phyloP scores from a whole-genome alignment of 2,888 invertebrate genomes.

The Parnassius apollo region DNA sequence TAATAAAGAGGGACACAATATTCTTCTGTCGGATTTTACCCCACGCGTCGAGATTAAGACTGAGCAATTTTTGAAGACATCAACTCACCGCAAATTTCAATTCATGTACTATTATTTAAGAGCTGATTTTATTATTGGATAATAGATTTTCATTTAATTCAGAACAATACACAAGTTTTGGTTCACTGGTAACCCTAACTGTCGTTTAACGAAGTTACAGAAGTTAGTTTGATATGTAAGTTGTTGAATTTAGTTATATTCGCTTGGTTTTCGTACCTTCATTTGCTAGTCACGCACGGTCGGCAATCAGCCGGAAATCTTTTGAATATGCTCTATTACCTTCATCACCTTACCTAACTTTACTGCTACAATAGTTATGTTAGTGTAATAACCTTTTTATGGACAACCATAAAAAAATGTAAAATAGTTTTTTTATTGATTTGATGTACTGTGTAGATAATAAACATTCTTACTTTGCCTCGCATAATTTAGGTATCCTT shows the following conservation, averaged over 20 bases:
- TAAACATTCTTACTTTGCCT: not conserved
- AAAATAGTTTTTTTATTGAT: constrained; percentile 2
- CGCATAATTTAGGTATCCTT: too few relatives aligned
- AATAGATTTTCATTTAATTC: constrained; percentile 14
- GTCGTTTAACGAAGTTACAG: constrained; percentile 27
- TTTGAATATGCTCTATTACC: constrained; percentile 53
- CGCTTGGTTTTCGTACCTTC: constrained; percentile 32
- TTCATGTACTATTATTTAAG: too few relatives aligned
- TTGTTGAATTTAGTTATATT: constrained; percentile 20
- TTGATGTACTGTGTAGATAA: not conserved
- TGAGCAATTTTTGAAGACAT: too few relatives aligned
- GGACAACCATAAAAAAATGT: constrained; percentile 15
- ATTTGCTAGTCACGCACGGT: constrained; percentile 47
- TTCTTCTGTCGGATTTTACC: too few relatives aligned
- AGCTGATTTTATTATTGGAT: not conserved
- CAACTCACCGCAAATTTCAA: too few relatives aligned
- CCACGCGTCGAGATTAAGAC: too few relatives aligned
- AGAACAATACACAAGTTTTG: constrained; percentile 16
- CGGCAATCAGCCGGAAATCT: constrained; percentile 54
- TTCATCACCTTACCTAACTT: constrained; percentile 30
- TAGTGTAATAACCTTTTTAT: constrained; percentile 22
- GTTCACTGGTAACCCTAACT: constrained; percentile 21
- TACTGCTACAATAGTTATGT: constrained; percentile 17
- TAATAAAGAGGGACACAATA: too few relatives aligned
- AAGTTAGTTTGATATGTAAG: constrained; percentile 25